These are phyloP conservation scores for Eustalomyia histrio DNA, from an alignment of 2,888 invertebrate species.

Conservation along the genomic window DNA sequence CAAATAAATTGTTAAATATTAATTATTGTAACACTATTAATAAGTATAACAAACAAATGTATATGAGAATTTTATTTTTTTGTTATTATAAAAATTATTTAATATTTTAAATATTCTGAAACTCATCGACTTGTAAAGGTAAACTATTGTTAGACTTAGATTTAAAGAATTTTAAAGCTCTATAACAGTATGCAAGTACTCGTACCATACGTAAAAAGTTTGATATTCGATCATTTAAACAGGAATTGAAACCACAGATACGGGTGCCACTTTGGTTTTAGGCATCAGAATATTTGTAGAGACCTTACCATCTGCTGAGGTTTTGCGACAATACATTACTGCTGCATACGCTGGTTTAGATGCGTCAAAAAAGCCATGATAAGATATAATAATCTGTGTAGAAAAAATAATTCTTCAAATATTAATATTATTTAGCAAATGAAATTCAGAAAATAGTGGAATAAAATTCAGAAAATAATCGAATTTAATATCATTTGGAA, in stretches of 20 bases:
- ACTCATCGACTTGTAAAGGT: neutral
- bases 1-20: too few species aligned
- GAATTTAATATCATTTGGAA: neutral
- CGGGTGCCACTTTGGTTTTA: constrained; percentile 16
- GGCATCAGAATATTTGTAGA: constrained; percentile 21
- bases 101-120: too few species aligned
- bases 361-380: constrained; percentile 14
- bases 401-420: neutral
- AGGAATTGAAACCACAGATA: constrained; percentile 13
- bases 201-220: neutral
- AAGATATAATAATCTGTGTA: neutral
- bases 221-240: constrained; percentile 1
- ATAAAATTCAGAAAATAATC: too few species aligned
- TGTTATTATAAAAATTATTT: too few species aligned
- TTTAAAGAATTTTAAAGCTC: neutral
- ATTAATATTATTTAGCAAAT: constrained; percentile 16
- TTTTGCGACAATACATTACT: too few species aligned
- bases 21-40: too few species aligned
- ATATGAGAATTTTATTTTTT: too few species aligned
- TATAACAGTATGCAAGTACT: neutral
- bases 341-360: constrained; percentile 4
- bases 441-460: constrained; percentile 9
- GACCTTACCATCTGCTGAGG: neutral
- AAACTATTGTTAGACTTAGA: neutral
- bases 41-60: too few species aligned